phyloP scores from a whole-genome alignment of 2,888 invertebrate species.

The Mesoligia furuncula region DNA sequence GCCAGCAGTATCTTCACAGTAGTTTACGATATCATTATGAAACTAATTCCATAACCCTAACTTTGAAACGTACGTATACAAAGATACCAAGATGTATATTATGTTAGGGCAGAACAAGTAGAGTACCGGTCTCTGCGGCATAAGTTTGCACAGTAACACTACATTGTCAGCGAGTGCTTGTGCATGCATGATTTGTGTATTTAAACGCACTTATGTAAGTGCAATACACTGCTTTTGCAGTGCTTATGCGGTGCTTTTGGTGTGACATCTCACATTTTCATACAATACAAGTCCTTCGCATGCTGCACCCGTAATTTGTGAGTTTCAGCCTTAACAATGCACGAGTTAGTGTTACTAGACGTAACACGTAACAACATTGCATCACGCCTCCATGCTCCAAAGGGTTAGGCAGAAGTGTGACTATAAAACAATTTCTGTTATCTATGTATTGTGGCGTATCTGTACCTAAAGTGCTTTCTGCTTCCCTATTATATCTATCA shows the following conservation, averaged over 20 bases:
- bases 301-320: background rate
- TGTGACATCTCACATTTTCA: background rate
- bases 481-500: background rate
- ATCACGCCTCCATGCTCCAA: background rate
- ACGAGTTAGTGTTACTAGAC: too few relatives aligned
- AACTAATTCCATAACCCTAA: constrained; percentile 60
- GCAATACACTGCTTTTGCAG: background rate
- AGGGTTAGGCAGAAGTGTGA: background rate
- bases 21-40: constrained; percentile 51
- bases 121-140: background rate
- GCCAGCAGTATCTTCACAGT: constrained; percentile 34
- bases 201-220: background rate
- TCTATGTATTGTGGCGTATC: background rate
- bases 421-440: background rate
- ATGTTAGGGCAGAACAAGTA: background rate
- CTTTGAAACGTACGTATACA: constrained; percentile 4
- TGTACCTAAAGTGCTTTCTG: background rate
- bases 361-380: background rate
- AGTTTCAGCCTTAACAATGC: background rate
- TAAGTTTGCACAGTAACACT: constrained; percentile 1
- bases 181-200: constrained; percentile 36
- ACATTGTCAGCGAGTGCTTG: constrained; percentile 23
- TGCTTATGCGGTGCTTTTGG: too few relatives aligned
- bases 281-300: too few relatives aligned
- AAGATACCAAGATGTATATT: background rate